Evolutionary conservation across 2,888 invertebrate genomes (phyloP).

Genomic region (Tenodera sinensis): DNA sequence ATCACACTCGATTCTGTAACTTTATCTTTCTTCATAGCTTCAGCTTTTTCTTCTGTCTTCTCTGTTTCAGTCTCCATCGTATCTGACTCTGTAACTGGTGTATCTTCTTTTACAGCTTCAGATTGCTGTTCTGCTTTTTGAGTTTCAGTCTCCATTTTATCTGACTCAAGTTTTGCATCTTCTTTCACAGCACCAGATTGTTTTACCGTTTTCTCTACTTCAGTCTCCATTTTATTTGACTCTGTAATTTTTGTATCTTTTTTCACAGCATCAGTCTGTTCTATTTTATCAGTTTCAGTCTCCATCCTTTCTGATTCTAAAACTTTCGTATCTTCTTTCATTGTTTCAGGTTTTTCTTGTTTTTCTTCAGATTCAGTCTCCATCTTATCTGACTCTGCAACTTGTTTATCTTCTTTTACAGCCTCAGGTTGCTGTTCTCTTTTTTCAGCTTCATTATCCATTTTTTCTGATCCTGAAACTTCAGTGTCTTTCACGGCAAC

Average conservation of each 20-base stretch:
- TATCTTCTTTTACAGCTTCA: too few relatives aligned
- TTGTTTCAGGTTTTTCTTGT: neutral
- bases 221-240: neutral
- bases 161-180: neutral
- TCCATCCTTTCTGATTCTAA: neutral
- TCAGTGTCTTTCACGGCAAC: neutral
- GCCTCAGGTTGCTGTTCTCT: too few relatives aligned
- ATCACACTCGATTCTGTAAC: conserved; percentile 8
- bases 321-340: conserved; percentile 26
- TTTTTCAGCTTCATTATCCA: neutral
- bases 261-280: neutral
- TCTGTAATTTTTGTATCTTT: neutral
- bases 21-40: conserved; percentile 27
- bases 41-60: conserved; percentile 13
- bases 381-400: too few relatives aligned
- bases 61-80: neutral
- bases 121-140: too few relatives aligned
- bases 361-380: neutral
- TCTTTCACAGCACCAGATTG: neutral
- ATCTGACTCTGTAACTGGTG: too few relatives aligned
- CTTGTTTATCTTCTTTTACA: too few relatives aligned
- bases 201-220: neutral
- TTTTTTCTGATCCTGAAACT: neutral
- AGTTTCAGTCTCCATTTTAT: neutral
- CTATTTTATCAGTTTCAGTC: neutral